Conservation (phyloP, 2,113 vertebrate species). For the Salvelinus alpinus region DNA sequence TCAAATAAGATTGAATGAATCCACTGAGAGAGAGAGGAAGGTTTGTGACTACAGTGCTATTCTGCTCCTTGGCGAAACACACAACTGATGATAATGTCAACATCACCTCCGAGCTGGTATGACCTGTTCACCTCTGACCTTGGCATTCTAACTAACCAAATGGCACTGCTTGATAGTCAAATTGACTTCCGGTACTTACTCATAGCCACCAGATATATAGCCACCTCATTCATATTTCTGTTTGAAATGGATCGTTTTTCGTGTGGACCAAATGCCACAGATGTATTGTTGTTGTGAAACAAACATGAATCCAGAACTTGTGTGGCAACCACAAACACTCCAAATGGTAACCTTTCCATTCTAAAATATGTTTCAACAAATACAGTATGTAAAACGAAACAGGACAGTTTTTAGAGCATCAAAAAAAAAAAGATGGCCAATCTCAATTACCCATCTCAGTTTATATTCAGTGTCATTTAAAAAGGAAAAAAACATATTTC, state of each 20-base stretch:
- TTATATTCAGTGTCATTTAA: neutral
- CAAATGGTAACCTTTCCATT: neutral
- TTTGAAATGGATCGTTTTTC: neutral
- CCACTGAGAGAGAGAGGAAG: constrained; percentile 47
- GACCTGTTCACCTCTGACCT: constrained; percentile 21
- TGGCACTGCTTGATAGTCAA: neutral
- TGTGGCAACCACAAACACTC: neutral
- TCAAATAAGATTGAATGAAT: constrained; percentile 70
- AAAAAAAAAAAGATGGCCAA: neutral
- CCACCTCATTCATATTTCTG: no score
- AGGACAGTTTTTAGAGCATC: neutral
- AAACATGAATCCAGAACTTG: constrained; percentile 2
- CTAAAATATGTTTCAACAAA: neutral
- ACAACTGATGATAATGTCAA: constrained; percentile 24
- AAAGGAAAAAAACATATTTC: neutral
- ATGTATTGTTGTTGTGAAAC: neutral
- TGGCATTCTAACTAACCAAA: constrained; percentile 38
- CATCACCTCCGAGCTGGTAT: no score
- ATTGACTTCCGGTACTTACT: neutral
- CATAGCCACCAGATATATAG: neutral
- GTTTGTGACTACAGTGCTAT: constrained; percentile 43
- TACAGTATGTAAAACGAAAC: neutral
- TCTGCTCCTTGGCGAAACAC: constrained; percentile 37
- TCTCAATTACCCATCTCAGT: constrained; percentile 2
- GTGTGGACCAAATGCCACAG: neutral